Conservation (phyloP, 2,888 invertebrate species). For the Dryomyza anilis region DNA sequence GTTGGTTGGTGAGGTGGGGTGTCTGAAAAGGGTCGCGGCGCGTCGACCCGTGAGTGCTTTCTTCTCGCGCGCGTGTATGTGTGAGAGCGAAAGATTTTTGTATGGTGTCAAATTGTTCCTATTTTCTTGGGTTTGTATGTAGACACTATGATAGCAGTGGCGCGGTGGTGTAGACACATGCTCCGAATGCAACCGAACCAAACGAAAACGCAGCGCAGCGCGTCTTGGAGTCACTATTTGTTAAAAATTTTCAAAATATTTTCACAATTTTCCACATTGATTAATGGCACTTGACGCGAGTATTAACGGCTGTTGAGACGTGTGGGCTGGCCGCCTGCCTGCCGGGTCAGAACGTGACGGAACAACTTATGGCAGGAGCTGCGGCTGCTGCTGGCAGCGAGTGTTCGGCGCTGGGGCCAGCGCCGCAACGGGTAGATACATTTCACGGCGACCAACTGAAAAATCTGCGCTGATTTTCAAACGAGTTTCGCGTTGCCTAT, state of each 20-base stretch:
- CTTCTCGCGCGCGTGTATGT: not conserved
- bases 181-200: slow-evolving; percentile 21
- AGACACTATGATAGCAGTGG: slow-evolving; percentile 27
- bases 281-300: too few species aligned
- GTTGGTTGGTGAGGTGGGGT: too few species aligned
- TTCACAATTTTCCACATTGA: too few species aligned
- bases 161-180: slow-evolving; percentile 29
- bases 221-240: too few species aligned
- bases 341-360: too few species aligned
- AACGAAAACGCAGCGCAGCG: not conserved
- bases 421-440: slow-evolving; percentile 14
- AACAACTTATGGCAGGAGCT: too few species aligned
- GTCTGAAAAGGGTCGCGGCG: too few species aligned
- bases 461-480: not conserved
- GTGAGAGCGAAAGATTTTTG: not conserved
- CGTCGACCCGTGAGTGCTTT: not conserved
- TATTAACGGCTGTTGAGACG: too few species aligned
- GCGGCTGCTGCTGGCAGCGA: not conserved
- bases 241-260: too few species aligned
- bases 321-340: too few species aligned
- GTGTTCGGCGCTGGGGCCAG: not conserved
- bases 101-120: slow-evolving; percentile 13
- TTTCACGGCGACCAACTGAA: slow-evolving; percentile 11
- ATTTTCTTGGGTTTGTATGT: slow-evolving; percentile 27
- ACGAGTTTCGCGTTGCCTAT: too few species aligned